phyloP scores from a whole-genome alignment of 2,797 vertebrate genomes.

The Brotogeris chrysoptera region DNA sequence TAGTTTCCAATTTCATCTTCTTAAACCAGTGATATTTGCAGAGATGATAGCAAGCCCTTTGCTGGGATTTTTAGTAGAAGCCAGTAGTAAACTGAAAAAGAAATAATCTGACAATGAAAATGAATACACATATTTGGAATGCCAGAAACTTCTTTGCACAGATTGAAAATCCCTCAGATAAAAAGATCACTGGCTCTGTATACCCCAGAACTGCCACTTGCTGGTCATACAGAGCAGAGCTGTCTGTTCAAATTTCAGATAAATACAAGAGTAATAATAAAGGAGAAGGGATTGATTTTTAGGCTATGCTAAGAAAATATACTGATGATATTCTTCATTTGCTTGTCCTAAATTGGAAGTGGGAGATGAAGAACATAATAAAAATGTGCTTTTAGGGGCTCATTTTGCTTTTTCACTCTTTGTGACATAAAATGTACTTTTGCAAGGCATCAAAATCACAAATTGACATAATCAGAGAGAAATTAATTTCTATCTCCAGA shows the following conservation, averaged over 20 bases:
- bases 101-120: neutral
- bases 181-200: neutral
- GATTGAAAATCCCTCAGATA: neutral
- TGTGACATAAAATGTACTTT: accelerated
- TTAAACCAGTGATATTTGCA: neutral
- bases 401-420: neutral
- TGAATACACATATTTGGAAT: neutral
- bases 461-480: neutral
- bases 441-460: neutral
- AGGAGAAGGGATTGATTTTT: neutral
- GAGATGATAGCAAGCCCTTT: neutral
- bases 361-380: neutral
- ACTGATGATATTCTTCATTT: neutral
- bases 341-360: neutral
- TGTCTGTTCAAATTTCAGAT: neutral
- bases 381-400: neutral
- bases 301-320: neutral
- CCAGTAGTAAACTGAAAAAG: neutral
- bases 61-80: neutral
- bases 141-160: neutral
- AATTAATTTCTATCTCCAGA: neutral
- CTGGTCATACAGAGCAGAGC: neutral
- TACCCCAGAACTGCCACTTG: neutral
- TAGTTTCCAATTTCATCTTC: neutral
- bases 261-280: neutral